These are phyloP conservation scores for Pseudolycoriella hygida DNA, from an alignment of 2,888 invertebrate genomes.

Conservation along the genomic window DNA sequence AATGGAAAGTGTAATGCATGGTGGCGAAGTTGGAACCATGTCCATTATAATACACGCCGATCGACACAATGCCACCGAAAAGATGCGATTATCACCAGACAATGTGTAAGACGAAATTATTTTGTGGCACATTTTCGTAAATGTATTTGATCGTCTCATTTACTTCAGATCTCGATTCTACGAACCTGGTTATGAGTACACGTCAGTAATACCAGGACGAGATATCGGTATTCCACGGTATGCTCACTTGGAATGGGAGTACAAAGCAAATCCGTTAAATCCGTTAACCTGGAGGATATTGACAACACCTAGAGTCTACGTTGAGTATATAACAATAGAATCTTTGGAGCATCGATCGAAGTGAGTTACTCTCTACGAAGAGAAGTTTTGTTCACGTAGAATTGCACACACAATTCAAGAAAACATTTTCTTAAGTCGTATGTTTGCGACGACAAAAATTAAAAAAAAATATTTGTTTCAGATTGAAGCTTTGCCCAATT, in stretches of 20 bases:
- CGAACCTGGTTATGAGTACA: slow-evolving; percentile 51
- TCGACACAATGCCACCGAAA: slow-evolving; percentile 39
- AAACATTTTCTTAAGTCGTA: too few relatives aligned
- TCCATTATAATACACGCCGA: slow-evolving; percentile 45
- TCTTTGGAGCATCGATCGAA: slow-evolving; percentile 51
- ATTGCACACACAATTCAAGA: neutral
- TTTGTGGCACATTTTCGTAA: slow-evolving; percentile 7
- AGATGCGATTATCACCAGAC: slow-evolving; percentile 36
- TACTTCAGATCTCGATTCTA: slow-evolving; percentile 17
- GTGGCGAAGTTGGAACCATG: slow-evolving; percentile 62
- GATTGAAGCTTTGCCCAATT: slow-evolving; percentile 51
- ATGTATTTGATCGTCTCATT: neutral
- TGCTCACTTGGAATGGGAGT: slow-evolving; percentile 60
- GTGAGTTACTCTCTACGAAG: slow-evolving; percentile 31
- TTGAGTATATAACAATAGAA: slow-evolving; percentile 52
- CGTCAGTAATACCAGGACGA: slow-evolving; percentile 45
- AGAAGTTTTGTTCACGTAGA: neutral
- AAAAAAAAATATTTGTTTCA: slow-evolving; percentile 25
- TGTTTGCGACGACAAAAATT: neutral
- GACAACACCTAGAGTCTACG: slow-evolving; percentile 52
- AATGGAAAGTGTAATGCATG: slow-evolving; percentile 51
- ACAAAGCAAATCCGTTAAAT: slow-evolving; percentile 58
- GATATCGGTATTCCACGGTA: slow-evolving; percentile 47
- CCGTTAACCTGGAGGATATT: slow-evolving; percentile 70
- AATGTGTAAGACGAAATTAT: slow-evolving; percentile 23